phyloP scores from a whole-genome alignment of 1,140 invertebrate species.

The Arctopsyche grandis region DNA sequence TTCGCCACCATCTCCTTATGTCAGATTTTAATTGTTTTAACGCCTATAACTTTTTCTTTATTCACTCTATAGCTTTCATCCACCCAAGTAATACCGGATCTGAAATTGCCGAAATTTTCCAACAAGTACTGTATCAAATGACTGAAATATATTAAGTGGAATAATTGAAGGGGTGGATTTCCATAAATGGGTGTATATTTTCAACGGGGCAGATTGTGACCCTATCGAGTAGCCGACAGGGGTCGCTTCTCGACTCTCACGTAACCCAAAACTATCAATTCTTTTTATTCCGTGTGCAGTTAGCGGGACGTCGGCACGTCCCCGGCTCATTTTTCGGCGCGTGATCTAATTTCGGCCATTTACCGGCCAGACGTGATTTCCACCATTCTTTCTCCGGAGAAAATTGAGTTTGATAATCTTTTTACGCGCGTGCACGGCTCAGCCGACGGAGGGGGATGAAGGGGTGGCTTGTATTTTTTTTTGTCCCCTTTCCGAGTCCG shows the following conservation, averaged over 20 bases:
- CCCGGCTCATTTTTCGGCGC: constrained; percentile 52
- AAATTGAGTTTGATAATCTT: constrained; percentile 53
- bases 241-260: constrained; percentile 26
- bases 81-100: too few species aligned
- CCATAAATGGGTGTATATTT: too few species aligned
- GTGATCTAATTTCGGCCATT: constrained; percentile 54
- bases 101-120: too few species aligned
- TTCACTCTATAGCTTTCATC: too few species aligned
- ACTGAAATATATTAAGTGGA: too few species aligned
- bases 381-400: constrained; percentile 43
- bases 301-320: constrained; percentile 46
- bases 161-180: too few species aligned
- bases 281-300: constrained; percentile 52
- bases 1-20: too few species aligned
- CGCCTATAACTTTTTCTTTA: too few species aligned
- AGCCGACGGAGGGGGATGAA: neutral
- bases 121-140: too few species aligned
- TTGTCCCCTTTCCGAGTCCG: neutral
- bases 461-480: neutral
- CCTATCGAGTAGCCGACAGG: too few species aligned
- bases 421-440: constrained; percentile 20
- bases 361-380: constrained; percentile 53
- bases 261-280: constrained; percentile 52
- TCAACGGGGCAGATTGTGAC: too few species aligned
- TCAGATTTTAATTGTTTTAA: too few species aligned